Base-by-base conservation (phyloP, 2,113 vertebrate genomes). In the Sitta europaea region DNA sequence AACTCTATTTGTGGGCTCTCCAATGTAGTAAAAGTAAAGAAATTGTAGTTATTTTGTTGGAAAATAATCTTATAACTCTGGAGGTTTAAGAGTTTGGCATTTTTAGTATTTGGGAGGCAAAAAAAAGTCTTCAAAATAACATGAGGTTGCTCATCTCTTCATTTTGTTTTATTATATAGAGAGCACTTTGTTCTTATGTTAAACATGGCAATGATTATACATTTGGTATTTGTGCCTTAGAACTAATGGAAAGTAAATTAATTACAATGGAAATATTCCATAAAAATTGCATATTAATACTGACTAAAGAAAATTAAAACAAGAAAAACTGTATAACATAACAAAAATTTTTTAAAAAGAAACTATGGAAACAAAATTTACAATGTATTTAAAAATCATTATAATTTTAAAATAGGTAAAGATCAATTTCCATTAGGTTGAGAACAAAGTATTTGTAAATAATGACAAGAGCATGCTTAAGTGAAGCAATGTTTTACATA, bases 371-470 rank as follows among this genome's bases (percentile, higher is more conserved):
- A 82, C 50, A 81, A 86, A 71, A 87, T 93, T 94, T 66, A 55
- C 40, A 22, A 75, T 75, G 33, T 82, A 91, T 88, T 96, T 87
- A 40, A 96, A 96, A 97, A 86, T 89, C 61, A 90, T 96, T 94
- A 92, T 91, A 65, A 75, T 89, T 90, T 96, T 54, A 70, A 94
- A 92, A 91, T 70, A 95, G 97, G 96, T 96, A 94, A 96, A 97
- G 94, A 97, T 97, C 96, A 83, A 51, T 97, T 95, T 97, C 61
- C 75, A 79, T 95, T 97, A 84, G 95, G 61, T 85, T 87, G 88
- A 96, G 96, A 97, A 98, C 97, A 97, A 97, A 97, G 94, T 88
- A 89, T 89, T 95, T 81, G 77, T 94, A 96, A 97, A 96, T 90
- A 93, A 88, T 93, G 77, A 91, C 86, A 86, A 78, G 70, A 75